These are phyloP conservation scores for Apostichopus japonicus DNA, from an alignment of 35 echinoderm and acorn worm genomes.

Conservation along the genomic window DNA sequence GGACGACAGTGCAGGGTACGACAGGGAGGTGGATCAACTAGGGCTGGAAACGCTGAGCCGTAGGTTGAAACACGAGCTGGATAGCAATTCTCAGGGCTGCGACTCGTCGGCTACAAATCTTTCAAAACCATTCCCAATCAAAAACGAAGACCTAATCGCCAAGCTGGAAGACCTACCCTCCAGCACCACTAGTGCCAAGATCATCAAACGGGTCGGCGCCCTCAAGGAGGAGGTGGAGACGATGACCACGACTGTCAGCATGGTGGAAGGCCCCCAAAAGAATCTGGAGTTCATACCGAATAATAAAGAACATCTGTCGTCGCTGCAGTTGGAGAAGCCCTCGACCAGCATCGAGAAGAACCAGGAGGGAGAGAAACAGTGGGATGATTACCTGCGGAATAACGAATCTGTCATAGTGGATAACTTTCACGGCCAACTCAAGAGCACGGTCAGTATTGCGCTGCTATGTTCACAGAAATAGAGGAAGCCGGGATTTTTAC, in stretches of 20 bases:
- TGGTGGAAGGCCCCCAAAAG: not conserved
- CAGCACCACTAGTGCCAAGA: slow-evolving; percentile 43
- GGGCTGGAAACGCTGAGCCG: slow-evolving; percentile 61
- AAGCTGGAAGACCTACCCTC: slow-evolving; percentile 45
- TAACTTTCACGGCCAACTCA: slow-evolving; percentile 98
- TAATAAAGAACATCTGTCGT: slow-evolving; percentile 75
- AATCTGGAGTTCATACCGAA: slow-evolving; percentile 74
- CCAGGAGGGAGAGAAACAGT: slow-evolving; percentile 75
- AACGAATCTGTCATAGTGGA: slow-evolving; percentile 93
- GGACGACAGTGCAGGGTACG: slow-evolving; percentile 18
- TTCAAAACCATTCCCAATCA: slow-evolving; percentile 35
- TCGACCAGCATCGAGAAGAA: slow-evolving; percentile 51
- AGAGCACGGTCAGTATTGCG: slow-evolving; percentile 90
- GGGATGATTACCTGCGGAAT: slow-evolving; percentile 74
- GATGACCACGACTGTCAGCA: not conserved
- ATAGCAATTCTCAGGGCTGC: slow-evolving; percentile 34
- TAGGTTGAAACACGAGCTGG: slow-evolving; percentile 31
- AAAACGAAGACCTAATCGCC: slow-evolving; percentile 9
- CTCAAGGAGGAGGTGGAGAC: slow-evolving; percentile 5
- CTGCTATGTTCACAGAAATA: not conserved
- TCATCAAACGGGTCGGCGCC: not conserved
- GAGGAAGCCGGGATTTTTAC: no score
- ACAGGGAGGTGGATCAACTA: slow-evolving; percentile 45
- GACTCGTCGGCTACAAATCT: slow-evolving; percentile 28
- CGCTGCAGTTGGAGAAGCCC: slow-evolving; percentile 47